phyloP scores from a whole-genome alignment of 37 sponge, comb jelly and placozoan genomes.

The Aplysina aerophoba region DNA sequence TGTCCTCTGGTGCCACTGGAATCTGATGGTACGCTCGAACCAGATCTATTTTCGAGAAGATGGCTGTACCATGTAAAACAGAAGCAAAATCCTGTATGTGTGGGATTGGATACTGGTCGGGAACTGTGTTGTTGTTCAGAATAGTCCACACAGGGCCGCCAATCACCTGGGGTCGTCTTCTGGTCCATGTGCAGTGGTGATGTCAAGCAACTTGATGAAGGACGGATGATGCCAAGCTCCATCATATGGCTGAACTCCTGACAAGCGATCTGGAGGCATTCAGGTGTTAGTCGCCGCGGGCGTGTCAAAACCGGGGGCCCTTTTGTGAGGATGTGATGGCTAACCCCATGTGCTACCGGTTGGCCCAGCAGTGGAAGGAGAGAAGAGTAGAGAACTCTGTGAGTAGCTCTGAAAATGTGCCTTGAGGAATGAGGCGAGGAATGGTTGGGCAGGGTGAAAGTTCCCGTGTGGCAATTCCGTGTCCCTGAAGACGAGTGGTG shows the following conservation, averaged over 20 bases:
- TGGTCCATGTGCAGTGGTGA: conserved; percentile 62
- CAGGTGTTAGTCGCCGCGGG: conserved; percentile 47
- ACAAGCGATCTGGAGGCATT: too few relatives aligned
- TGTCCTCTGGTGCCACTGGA: too few relatives aligned
- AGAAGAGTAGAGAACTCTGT: conserved; percentile 16
- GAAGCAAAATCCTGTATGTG: conserved; percentile 69
- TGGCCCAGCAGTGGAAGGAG: neutral
- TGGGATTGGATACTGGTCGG: conserved; percentile 71
- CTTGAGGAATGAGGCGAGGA: neutral
- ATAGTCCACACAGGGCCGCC: conserved; percentile 82
- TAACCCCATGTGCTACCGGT: neutral
- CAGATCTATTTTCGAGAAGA: conserved; percentile 69
- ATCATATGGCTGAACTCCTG: conserved; percentile 50
- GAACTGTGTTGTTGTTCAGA: conserved; percentile 55
- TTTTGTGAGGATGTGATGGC: conserved; percentile 47
- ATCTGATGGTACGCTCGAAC: too few relatives aligned
- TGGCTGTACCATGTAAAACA: conserved; percentile 46
- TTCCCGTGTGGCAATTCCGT: conserved; percentile 5
- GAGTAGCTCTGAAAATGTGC: neutral
- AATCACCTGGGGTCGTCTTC: conserved; percentile 60
- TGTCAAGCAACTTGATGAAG: conserved; percentile 43
- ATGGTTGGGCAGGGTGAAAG: neutral
- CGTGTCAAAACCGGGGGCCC: conserved; percentile 60
- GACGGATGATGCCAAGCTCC: conserved; percentile 43
- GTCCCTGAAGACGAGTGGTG: conserved; percentile 23